Percentiles rank a stretch among this genome's conserved stretches.
Conservation (phyloP, 1,140 invertebrate genomes). For the Ladona fulva region DNA sequence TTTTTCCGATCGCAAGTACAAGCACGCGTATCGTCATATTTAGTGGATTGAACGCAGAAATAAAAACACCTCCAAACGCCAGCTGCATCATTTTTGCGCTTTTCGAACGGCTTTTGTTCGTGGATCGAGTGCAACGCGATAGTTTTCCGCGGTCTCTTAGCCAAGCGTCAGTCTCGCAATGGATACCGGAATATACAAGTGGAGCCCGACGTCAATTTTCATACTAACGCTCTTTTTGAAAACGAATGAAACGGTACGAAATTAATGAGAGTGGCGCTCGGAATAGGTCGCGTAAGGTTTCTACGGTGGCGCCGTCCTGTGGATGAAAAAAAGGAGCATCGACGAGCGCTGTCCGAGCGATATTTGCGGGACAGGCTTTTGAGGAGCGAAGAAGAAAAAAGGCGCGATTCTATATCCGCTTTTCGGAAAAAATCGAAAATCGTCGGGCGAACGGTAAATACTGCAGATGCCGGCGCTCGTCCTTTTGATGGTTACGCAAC, state of each 20-base stretch:
- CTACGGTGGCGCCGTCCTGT: not conserved
- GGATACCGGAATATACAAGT: not conserved
- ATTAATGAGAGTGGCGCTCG: not conserved
- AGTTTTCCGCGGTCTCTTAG: not conserved
- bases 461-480: not conserved
- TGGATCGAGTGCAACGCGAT: not conserved
- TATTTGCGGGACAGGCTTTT: not conserved
- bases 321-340: not conserved
- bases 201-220: not conserved
- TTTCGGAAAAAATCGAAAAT: not conserved
- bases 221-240: not conserved
- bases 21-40: not conserved
- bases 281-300: not conserved
- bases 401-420: not conserved
- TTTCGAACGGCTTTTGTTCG: conserved; percentile 3
- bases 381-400: not conserved
- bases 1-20: not conserved
- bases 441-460: not conserved
- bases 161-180: not conserved
- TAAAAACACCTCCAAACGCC: not conserved
- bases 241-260: conserved; percentile 5
- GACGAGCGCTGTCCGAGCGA: not conserved
- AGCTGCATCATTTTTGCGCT: not conserved
- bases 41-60: not conserved
- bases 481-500: not conserved